Evolutionary conservation across 2,113 vertebrate genomes (phyloP).

Genomic region (Typhlomys cinereus): DNA sequence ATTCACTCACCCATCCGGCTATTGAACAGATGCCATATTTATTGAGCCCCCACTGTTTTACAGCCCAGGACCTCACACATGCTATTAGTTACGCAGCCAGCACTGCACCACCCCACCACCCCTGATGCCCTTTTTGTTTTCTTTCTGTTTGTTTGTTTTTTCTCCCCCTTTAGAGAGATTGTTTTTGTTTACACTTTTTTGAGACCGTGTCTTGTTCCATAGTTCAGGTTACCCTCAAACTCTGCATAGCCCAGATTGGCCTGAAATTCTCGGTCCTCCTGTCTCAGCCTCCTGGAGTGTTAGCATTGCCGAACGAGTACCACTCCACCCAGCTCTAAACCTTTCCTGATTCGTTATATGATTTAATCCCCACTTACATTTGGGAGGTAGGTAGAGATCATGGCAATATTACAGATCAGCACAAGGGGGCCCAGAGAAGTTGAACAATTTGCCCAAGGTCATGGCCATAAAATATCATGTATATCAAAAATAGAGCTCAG

Average conservation of each 20-base stretch:
- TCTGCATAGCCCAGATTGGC: neutral
- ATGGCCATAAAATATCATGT: neutral
- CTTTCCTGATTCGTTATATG: neutral
- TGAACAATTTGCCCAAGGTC: neutral
- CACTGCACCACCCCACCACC: neutral
- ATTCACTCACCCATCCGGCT: neutral
- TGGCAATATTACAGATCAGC: neutral
- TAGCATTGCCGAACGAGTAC: neutral
- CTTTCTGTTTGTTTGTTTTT: neutral
- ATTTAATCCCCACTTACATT: neutral
- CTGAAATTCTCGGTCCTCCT: neutral
- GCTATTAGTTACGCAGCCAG: neutral
- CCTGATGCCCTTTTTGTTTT: rapidly evolving
- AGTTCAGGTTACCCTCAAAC: neutral
- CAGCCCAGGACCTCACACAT: no score
- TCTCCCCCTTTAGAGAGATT: no score
- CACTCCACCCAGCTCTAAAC: neutral
- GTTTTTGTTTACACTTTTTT: neutral
- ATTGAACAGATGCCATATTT: neutral
- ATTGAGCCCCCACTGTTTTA: neutral
- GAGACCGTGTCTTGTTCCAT: neutral
- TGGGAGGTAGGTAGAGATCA: neutral
- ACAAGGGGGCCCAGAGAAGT: neutral
- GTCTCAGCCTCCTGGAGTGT: neutral
- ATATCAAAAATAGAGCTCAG: neutral